Evolutionary conservation across 1,140 invertebrate species (phyloP), one percentile per base, ranked within the genome.

Genomic region (Lordiphosa collinella): DNA sequence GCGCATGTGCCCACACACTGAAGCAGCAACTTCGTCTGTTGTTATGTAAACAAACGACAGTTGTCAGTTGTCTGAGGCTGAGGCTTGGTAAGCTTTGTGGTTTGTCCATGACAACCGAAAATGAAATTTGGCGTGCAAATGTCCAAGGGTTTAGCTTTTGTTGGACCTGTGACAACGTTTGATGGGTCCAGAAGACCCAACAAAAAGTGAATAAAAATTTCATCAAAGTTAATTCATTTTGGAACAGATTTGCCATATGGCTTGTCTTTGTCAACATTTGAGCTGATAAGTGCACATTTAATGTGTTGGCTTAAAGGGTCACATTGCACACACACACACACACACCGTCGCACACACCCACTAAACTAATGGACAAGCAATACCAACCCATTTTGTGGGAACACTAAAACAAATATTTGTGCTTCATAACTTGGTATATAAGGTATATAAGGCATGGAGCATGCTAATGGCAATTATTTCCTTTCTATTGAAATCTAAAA

Each of bases 31-130:
- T 10, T 14, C 38, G 37, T 16, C 14, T 36, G 41, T 53, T 68
- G 64, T 68, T 68, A 68, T 68, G 65, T 68, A 68, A 68, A 68
- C 65, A 68, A 68, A 68, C 41, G 64, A 44, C 44, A 22, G 32
- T 36, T 36, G 34, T 37, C 31, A 14, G 4, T 18, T 18, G 25
- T 48, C 31, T 35, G 14, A 34, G 14, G 12, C 46, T 32, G 44
- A 32, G 25, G 13, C 46, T 34, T 35, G 46, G n/a, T 48, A 32
- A 48, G 46, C 31, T 32, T 36, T 34, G 34, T n/a, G 47, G 34
- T 50, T 50, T 37, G 47, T n/a, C 34, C 31, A 50, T 35, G 47
- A 35, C 34, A 36, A 36, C 31, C 32, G 13, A n/a, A 37, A 50
- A 50, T 50, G 13, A 50, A 50, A 22, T 50, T 50, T 50, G 47